Evolutionary conservation across 2,113 vertebrate species (phyloP).

Genomic region (Hydropotes inermis): DNA sequence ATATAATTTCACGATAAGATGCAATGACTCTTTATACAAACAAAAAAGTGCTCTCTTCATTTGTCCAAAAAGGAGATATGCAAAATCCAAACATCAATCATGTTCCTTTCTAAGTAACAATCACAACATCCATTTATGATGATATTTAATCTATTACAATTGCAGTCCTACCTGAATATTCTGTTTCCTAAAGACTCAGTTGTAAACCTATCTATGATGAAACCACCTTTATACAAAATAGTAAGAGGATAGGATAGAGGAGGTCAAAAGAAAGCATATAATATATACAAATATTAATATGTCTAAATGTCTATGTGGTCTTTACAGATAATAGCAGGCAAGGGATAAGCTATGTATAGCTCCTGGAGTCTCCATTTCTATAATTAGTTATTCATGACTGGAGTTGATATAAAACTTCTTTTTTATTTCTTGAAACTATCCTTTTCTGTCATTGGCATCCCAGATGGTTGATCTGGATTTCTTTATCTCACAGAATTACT

Average conservation of each 20-base stretch:
- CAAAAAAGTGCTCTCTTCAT: background rate
- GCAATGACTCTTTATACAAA: background rate
- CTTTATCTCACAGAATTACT: background rate
- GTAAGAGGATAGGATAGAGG: background rate
- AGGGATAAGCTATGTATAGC: background rate
- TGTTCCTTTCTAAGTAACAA: background rate
- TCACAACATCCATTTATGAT: background rate
- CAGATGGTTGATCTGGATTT: background rate
- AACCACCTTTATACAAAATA: background rate
- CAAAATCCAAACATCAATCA: background rate
- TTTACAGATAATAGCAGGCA: background rate
- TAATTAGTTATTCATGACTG: background rate
- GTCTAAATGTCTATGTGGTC: background rate
- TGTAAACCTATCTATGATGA: background rate
- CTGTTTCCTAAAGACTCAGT: background rate
- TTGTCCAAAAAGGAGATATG: background rate
- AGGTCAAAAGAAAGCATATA: background rate
- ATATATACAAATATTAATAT: background rate
- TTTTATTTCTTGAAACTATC: background rate
- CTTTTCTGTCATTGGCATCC: background rate
- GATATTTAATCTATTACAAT: background rate
- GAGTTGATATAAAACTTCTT: background rate
- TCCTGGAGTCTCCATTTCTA: background rate
- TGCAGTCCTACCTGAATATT: background rate
- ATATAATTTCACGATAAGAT: background rate